Evolutionary conservation across 2,113 vertebrate genomes (phyloP), one percentile per base, ranked within the genome.

Genomic region (Riparia riparia): DNA sequence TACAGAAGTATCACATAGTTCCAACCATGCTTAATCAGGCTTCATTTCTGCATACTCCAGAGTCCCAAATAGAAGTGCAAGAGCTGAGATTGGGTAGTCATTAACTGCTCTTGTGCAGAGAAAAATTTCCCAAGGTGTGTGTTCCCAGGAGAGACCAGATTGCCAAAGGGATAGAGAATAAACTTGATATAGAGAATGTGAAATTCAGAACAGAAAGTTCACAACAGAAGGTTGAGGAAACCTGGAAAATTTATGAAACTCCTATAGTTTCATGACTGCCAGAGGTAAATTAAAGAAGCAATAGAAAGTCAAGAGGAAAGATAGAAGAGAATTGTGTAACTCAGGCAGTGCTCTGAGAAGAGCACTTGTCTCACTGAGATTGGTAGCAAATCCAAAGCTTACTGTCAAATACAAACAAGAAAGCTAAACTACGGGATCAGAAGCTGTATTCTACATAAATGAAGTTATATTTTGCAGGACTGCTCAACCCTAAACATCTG

Each of bases 361-460:
- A 64, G 29, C 31, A 72, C 58, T 68, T 78, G 45, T 90, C 32
- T 70, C 50, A 25, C 56, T 2, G 47, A 84, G 92, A 79, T 56
- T 11, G 24, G 51, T 63, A 84, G 49, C 51, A 94, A 94, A 93
- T 92, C 65, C 69, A 76, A 68, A 90, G 65, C 42, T 96, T 91
- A 63, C 56, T 72, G 74, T 65, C 84, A 91, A 63, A 93, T 60
- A 64, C 82, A 93, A 88, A 91, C n/a, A 37, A 87, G 47, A 79
- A 92, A 93, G 71, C 70, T 87, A 15, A 94, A 86, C 31, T 49
- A 56, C 26, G 22, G 86, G 56, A 78, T 68, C 42, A 69, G 56
- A 91, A 91, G n/a, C 82, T 2, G 2, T 39, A 14, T n/a, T 82
- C 82, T 73, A 37, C 71, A 47, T 58, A 58, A 91, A 77, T 61